These are phyloP conservation scores for Cyclina sinensis DNA, from an alignment of 1,140 invertebrate species.

Conservation along the genomic window DNA sequence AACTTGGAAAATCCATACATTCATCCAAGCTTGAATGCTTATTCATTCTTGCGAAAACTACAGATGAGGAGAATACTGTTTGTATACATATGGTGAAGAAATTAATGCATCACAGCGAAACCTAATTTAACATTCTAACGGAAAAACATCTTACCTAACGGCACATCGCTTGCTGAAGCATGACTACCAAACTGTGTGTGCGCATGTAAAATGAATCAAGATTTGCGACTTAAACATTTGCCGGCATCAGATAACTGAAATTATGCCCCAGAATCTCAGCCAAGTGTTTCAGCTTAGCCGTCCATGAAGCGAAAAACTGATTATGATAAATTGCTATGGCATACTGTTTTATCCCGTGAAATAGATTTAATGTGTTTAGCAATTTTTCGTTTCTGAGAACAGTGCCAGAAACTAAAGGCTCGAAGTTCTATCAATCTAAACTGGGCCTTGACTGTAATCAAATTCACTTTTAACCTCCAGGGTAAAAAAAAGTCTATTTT, in stretches of 20 bases:
- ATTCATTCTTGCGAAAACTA: conserved; percentile 16
- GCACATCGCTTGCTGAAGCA: conserved; percentile 13
- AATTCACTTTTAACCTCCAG: no score
- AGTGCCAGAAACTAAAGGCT: no score
- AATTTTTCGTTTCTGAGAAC: no score
- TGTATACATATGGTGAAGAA: conserved; percentile 46
- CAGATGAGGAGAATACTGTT: conserved; percentile 28
- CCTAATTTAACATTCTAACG: conserved; percentile 3
- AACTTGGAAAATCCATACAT: conserved; percentile 8
- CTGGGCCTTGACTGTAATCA: no score
- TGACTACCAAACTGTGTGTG: background rate
- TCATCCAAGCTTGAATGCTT: conserved; percentile 20
- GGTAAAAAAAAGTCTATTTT: no score
- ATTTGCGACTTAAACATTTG: conserved; percentile 1
- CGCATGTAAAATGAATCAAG: conserved; percentile 30
- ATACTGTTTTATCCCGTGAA: background rate
- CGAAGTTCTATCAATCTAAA: no score
- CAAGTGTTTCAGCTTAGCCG: conserved; percentile 24
- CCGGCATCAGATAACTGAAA: conserved; percentile 3
- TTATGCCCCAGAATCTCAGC: background rate
- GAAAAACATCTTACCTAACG: conserved; percentile 9
- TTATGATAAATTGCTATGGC: background rate
- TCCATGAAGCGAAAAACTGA: background rate
- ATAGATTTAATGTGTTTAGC: background rate
- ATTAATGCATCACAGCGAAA: conserved; percentile 27